Percentiles rank a stretch among this genome's conserved stretches.
These are phyloP conservation scores for Gandaritis pyraliata DNA, from an alignment of 2,888 invertebrate species.

Conservation along the genomic window DNA sequence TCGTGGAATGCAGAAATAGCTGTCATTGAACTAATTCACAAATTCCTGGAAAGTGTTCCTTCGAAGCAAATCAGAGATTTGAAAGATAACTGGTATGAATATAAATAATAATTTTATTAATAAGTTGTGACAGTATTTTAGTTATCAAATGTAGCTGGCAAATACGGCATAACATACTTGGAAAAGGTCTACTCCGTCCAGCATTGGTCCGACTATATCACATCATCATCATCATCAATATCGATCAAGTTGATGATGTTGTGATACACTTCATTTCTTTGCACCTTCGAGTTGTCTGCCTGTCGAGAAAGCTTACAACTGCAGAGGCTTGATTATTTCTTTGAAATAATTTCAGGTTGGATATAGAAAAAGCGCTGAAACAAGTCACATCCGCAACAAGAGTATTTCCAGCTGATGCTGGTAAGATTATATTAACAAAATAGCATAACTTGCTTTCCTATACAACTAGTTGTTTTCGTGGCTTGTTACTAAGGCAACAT, in stretches of 20 bases:
- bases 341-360: constrained; percentile 67
- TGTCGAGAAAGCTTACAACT: too few species aligned
- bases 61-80: constrained; percentile 83
- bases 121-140: background rate
- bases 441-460: background rate
- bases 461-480: too few species aligned
- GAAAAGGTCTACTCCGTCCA: too few species aligned
- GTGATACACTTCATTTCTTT: too few species aligned
- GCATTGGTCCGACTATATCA: too few species aligned
- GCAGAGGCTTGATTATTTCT: background rate
- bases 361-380: constrained; percentile 85
- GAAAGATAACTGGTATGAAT: constrained; percentile 84
- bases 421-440: constrained; percentile 55
- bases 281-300: too few species aligned
- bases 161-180: too few species aligned
- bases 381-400: constrained; percentile 85
- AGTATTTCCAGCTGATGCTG: constrained; percentile 83
- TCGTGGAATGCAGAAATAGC: constrained; percentile 88
- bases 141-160: too few species aligned
- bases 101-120: background rate
- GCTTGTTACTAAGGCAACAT: too few species aligned
- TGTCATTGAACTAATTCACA: constrained; percentile 90
- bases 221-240: too few species aligned
- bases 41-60: constrained; percentile 87
- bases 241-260: too few species aligned